Evolutionary conservation across 2,797 vertebrate genomes (phyloP).

Genomic region (Paramormyrops hopkinsi): DNA sequence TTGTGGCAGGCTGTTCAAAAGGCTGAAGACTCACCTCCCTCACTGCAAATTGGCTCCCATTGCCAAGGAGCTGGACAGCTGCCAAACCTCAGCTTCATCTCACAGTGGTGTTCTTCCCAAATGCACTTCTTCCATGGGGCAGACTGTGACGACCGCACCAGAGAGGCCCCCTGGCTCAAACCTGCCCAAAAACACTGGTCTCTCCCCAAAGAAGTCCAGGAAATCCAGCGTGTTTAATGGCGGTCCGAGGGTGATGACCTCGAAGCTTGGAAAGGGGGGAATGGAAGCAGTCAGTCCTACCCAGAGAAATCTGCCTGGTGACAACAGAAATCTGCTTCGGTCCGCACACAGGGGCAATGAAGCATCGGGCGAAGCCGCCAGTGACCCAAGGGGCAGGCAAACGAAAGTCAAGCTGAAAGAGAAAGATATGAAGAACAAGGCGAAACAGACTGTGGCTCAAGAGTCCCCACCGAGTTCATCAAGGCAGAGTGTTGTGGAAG

Average conservation of each 20-base stretch:
- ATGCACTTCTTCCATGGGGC: neutral
- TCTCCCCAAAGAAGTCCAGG: neutral
- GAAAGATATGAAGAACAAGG: neutral
- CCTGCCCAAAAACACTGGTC: neutral
- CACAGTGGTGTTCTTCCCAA: no score
- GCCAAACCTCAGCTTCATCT: conserved; percentile 12
- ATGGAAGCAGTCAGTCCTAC: neutral
- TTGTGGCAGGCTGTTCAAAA: conserved; percentile 73
- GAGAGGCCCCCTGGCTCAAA: neutral
- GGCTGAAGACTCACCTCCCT: conserved; percentile 77
- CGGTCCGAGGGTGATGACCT: neutral
- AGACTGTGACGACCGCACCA: neutral
- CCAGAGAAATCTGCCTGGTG: neutral
- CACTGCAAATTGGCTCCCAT: conserved; percentile 64
- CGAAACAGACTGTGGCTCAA: neutral
- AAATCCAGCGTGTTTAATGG: neutral
- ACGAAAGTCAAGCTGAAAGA: neutral
- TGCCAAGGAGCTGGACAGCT: conserved; percentile 31
- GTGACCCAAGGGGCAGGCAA: neutral
- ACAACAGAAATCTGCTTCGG: neutral
- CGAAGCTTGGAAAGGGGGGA: neutral
- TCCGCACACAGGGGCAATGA: neutral
- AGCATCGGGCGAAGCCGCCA: neutral
- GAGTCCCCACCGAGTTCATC: neutral
- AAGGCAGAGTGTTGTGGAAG: neutral